phyloP scores from a whole-genome alignment of 2,113 vertebrate genomes.

The Motacilla alba region DNA sequence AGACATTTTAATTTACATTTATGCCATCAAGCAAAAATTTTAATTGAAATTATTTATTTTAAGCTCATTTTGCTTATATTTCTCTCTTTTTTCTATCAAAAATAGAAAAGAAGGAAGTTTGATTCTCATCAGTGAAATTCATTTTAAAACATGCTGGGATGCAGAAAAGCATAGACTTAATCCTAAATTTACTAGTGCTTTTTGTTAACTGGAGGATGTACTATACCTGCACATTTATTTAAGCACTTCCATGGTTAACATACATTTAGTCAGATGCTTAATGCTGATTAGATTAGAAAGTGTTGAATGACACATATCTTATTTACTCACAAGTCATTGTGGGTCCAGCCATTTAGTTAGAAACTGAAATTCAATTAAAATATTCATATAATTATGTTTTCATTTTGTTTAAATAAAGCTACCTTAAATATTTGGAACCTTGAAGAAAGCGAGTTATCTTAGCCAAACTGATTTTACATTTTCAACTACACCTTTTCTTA shows the following conservation, averaged over 20 bases:
- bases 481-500: not conserved
- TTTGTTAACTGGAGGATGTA: not conserved
- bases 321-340: not conserved
- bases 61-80: not conserved
- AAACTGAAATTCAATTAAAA: not conserved
- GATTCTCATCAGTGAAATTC: not conserved
- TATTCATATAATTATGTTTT: not conserved
- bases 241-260: not conserved
- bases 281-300: not conserved
- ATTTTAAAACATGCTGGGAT: not conserved
- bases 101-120: not conserved
- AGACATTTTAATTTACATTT: not conserved
- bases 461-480: not conserved
- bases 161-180: not conserved
- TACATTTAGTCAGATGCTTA: not conserved
- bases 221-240: not conserved
- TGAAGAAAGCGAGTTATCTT: not conserved
- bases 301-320: not conserved
- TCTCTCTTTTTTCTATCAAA: not conserved
- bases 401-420: not conserved
- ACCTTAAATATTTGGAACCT: not conserved
- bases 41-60: not conserved
- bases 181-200: not conserved
- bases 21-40: not conserved
- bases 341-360: not conserved